Base-by-base conservation (phyloP, 2,888 invertebrate species). In the Deroplatys truncata region DNA sequence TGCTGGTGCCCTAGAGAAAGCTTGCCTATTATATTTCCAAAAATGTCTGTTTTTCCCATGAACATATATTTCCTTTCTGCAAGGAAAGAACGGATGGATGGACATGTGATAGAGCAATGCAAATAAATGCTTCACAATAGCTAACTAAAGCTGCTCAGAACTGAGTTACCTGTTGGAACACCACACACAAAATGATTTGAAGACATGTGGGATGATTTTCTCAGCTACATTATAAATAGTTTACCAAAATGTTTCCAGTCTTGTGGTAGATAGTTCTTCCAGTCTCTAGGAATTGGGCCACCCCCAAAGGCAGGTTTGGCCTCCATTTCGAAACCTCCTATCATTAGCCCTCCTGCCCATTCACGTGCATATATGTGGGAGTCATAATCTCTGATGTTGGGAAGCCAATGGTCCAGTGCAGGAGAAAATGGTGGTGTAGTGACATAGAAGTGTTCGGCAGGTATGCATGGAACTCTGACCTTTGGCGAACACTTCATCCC, bases 371-470 rank as follows among this genome's bases (percentile, higher is more conserved):
- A 96, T 10, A 95, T 95, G 91, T 94, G 93, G 7, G 95, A 94
- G 93, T 97, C 97, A 92, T 95, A 96, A 93, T 97, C 96, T 91
- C 96, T 93, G 8, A 96, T 93, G 91, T 94, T 94, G 8, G 95
- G 95, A 43, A 95, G 91, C 91, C 92, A 91, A 85, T 92, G 92
- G 90, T 93, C 93, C 90, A 93, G 91, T 85, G 91, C 92, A 88
- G 91, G 90, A 85, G 91, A 92, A 88, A 93, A 91, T 31, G 94
- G 94, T 90, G 94, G 94, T 20, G 96, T 95, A 15, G 95, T 94
- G 7, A 96, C 94, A 92, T 96, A 96, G 92, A 95, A 96, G 93
- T 96, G 96, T 92, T 96, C 96, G 84, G 96, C 96, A 31, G 96
- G 95, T 93, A 96, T 96, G 0, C 96, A 95, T 25, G 97, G 96